phyloP scores from a whole-genome alignment of 2,797 vertebrate species.

The Dermochelys coriacea region DNA sequence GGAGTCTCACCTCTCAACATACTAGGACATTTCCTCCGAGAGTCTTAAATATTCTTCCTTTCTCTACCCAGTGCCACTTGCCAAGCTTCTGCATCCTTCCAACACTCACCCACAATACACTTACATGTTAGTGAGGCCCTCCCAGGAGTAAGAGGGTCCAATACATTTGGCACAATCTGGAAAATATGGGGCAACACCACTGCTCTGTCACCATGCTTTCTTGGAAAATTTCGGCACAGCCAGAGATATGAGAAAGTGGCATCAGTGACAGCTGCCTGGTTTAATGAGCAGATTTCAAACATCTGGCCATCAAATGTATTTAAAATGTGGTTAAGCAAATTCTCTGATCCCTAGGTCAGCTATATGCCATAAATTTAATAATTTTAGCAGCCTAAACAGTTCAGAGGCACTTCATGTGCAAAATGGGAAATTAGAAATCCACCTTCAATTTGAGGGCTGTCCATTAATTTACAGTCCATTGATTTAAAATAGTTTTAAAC shows the following conservation, averaged over 20 bases:
- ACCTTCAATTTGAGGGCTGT: neutral
- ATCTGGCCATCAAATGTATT: constrained; percentile 30
- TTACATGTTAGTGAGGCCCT: neutral
- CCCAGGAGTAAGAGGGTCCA: neutral
- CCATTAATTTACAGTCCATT: neutral
- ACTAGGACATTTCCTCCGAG: neutral
- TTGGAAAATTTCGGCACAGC: neutral
- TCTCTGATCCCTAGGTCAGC: constrained; percentile 18
- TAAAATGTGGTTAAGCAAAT: constrained; percentile 22
- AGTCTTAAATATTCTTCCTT: neutral
- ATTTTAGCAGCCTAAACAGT: neutral
- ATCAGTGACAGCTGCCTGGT: constrained; percentile 49
- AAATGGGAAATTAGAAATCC: neutral
- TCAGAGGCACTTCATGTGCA: neutral
- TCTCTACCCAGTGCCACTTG: neutral
- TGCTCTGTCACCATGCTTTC: neutral
- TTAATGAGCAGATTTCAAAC: constrained; percentile 33
- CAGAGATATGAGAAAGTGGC: constrained; percentile 21
- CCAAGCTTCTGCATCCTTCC: neutral
- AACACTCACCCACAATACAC: neutral
- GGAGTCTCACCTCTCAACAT: neutral
- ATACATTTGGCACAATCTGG: constrained; percentile 17
- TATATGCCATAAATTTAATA: neutral
- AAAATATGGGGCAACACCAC: neutral
- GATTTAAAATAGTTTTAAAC: neutral